Percentiles rank a stretch among this genome's conserved stretches.
Evolutionary conservation across 2,797 vertebrate species (phyloP).

Genomic region (Argyrosomus regius): DNA sequence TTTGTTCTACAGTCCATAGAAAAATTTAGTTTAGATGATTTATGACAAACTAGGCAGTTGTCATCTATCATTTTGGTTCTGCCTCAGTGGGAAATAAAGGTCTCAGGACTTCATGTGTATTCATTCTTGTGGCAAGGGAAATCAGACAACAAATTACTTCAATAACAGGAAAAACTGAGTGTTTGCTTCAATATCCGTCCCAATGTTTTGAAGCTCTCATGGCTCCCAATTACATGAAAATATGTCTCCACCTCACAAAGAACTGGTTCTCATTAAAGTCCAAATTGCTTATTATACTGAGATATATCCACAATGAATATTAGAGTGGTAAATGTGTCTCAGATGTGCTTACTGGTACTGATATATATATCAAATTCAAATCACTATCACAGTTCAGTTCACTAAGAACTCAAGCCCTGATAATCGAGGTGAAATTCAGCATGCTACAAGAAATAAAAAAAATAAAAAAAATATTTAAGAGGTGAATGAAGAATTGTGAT

Average conservation of each 20-base stretch:
- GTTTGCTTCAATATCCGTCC: background rate
- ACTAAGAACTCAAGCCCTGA: background rate
- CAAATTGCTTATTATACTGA: constrained; percentile 10
- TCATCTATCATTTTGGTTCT: background rate
- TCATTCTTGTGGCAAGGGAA: background rate
- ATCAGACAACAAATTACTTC: background rate
- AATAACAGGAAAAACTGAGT: background rate
- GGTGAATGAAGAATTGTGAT: background rate
- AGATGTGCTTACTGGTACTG: background rate
- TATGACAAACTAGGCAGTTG: background rate
- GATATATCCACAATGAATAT: background rate
- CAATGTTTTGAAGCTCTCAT: background rate
- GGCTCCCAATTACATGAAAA: constrained; percentile 23
- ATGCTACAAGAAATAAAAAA: background rate
- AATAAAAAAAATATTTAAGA: background rate
- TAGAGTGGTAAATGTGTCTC: background rate
- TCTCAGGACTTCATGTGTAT: background rate
- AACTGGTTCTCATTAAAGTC: constrained; percentile 4
- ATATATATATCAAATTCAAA: background rate
- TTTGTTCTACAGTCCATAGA: background rate
- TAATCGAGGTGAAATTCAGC: background rate
- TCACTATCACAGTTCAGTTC: background rate
- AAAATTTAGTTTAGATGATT: background rate
- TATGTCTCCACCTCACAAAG: background rate
- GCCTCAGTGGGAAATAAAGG: background rate